phyloP scores from a whole-genome alignment of 2,113 vertebrate genomes.

The Nerophis ophidion region DNA sequence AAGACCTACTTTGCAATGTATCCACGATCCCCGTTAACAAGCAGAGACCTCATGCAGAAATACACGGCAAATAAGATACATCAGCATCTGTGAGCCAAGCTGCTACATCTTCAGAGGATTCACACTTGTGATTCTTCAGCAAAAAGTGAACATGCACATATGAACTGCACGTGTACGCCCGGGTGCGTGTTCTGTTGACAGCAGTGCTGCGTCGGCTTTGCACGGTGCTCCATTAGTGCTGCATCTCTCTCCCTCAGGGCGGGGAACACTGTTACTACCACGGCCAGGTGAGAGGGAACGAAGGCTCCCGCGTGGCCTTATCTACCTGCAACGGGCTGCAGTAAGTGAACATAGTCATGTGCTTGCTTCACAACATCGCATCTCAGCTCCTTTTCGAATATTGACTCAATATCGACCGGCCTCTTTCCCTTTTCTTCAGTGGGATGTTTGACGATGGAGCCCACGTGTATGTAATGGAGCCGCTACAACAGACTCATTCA shows the following conservation, averaged over 20 bases:
- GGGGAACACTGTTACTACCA: conserved; percentile 98
- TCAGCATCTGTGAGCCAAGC: conserved; percentile 36
- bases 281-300: conserved; percentile 83
- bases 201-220: neutral
- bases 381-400: conserved; percentile 20
- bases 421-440: conserved; percentile 63
- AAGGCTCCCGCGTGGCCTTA: conserved; percentile 81
- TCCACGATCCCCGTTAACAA: conserved; percentile 31
- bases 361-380: conserved; percentile 27
- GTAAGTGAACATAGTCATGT: conserved; percentile 73
- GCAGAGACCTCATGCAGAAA: conserved; percentile 18
- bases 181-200: conserved; percentile 9
- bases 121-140: conserved; percentile 4
- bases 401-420: conserved; percentile 44
- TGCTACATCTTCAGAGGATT: conserved; percentile 22
- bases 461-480: conserved; percentile 87
- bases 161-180: neutral
- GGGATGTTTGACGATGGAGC: conserved; percentile 91
- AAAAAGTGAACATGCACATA: neutral
- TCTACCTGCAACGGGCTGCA: conserved; percentile 96
- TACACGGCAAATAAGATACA: conserved; percentile 14
- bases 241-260: conserved; percentile 73
- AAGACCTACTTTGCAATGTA: conserved; percentile 21
- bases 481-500: conserved; percentile 77
- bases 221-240: conserved; percentile 21